Percentiles rank a stretch among this genome's conserved stretches.
phyloP scores from a whole-genome alignment of 1,140 invertebrate species.

The Galleria mellonella region DNA sequence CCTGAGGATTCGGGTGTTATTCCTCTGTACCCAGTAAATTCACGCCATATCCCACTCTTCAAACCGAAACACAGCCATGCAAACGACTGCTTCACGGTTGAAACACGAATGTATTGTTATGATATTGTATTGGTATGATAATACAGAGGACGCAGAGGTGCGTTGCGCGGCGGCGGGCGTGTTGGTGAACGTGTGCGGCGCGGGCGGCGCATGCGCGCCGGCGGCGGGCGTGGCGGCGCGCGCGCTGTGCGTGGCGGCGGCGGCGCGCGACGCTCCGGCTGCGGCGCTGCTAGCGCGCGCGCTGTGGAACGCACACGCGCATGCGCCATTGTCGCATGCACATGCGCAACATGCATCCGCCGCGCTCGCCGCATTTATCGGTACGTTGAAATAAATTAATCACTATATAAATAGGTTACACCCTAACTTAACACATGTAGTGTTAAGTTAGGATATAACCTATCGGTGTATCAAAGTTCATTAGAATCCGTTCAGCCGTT shows the following conservation, averaged over 20 bases:
- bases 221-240: slow-evolving; percentile 24
- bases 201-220: slow-evolving; percentile 19
- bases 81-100: no score
- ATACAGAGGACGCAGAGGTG: slow-evolving; percentile 34
- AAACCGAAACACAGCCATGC: no score
- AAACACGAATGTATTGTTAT: no score
- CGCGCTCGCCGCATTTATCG: slow-evolving; percentile 41
- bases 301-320: slow-evolving; percentile 55
- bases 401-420: no score
- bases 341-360: slow-evolving; percentile 24
- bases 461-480: no score
- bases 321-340: slow-evolving; percentile 20
- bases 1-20: no score
- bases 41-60: no score
- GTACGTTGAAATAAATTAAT: no score
- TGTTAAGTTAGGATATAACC: no score
- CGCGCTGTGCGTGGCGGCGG: slow-evolving; percentile 28
- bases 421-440: no score
- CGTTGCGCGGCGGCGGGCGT: slow-evolving; percentile 54
- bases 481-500: no score
- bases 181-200: slow-evolving; percentile 55
- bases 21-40: no score
- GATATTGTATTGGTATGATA: not conserved
- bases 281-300: slow-evolving; percentile 51
- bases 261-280: slow-evolving; percentile 23